phyloP scores from a whole-genome alignment of 2,888 invertebrate genomes.

The Herminia tarsipennalis region DNA sequence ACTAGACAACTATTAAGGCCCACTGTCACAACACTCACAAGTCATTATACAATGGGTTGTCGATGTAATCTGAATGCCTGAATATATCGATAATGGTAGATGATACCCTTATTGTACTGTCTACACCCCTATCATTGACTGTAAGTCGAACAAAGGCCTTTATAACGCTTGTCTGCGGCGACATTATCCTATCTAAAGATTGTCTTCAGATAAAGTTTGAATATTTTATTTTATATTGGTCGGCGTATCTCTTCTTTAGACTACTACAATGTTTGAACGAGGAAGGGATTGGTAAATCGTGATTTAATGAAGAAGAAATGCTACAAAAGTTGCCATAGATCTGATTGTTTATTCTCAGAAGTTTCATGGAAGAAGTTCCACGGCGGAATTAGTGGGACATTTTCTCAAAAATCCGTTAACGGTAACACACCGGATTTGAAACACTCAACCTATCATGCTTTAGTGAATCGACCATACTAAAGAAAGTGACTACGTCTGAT shows the following conservation, averaged over 20 bases:
- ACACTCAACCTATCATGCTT: too few species aligned
- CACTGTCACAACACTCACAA: conserved; percentile 58
- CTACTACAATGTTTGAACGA: conserved; percentile 3
- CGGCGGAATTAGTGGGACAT: too few species aligned
- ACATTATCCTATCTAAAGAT: conserved; percentile 58
- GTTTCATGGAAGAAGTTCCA: too few species aligned
- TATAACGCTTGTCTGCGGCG: conserved; percentile 57
- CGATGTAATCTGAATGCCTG: conserved; percentile 72
- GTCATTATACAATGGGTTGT: conserved; percentile 66
- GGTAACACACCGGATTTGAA: too few species aligned
- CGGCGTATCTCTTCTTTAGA: conserved; percentile 25
- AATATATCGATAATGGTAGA: conserved; percentile 67
- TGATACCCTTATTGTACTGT: conserved; percentile 81
- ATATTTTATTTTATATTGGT: conserved; percentile 36
- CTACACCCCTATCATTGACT: conserved; percentile 66
- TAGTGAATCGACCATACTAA: too few species aligned
- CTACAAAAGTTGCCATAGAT: too few species aligned
- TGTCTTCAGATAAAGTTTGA: conserved; percentile 35
- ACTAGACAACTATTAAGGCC: conserved; percentile 46
- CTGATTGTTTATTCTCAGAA: too few species aligned
- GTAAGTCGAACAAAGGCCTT: conserved; percentile 66
- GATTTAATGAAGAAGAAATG: too few species aligned
- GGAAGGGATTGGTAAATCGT: too few species aligned
- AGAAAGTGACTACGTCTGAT: too few species aligned
- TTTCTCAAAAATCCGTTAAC: too few species aligned